Evolutionary conservation across 2,113 vertebrate genomes (phyloP).

Genomic region (Saguinus imperator): DNA sequence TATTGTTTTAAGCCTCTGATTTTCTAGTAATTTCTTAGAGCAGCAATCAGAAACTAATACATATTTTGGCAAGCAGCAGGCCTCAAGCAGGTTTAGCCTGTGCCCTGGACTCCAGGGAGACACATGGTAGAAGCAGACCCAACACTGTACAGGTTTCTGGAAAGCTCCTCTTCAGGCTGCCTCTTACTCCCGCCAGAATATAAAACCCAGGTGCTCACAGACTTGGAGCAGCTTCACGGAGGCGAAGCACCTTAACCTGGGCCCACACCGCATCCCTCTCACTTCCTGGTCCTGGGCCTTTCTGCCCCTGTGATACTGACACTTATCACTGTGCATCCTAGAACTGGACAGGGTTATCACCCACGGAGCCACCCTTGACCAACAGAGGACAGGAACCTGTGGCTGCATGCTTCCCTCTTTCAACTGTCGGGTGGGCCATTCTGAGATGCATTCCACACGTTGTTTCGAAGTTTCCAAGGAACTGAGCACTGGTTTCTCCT

Average conservation of each 20-base stretch:
- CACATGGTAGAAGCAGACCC: not conserved
- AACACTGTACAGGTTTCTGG: not conserved
- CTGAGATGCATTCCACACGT: not conserved
- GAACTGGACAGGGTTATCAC: not conserved
- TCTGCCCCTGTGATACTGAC: not conserved
- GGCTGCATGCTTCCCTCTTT: not conserved
- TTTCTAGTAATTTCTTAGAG: not conserved
- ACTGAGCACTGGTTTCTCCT: accelerated
- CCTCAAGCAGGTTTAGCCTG: not conserved
- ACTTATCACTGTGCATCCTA: not conserved
- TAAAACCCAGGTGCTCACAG: accelerated
- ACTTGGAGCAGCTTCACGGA: not conserved
- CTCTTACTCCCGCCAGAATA: not conserved
- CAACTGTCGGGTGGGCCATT: not conserved
- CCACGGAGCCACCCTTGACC: not conserved
- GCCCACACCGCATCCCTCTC: not conserved
- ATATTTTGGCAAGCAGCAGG: not conserved
- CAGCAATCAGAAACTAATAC: not conserved
- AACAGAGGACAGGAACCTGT: not conserved
- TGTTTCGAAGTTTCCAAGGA: not conserved
- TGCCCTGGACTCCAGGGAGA: not conserved
- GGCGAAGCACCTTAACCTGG: not conserved
- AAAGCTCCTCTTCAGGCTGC: not conserved
- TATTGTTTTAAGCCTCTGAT: not conserved
- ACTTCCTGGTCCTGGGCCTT: not conserved